Percentiles rank a stretch among this genome's conserved stretches.
Evolutionary conservation across 2,797 vertebrate species (phyloP).

Genomic region (Pteropus rufus): DNA sequence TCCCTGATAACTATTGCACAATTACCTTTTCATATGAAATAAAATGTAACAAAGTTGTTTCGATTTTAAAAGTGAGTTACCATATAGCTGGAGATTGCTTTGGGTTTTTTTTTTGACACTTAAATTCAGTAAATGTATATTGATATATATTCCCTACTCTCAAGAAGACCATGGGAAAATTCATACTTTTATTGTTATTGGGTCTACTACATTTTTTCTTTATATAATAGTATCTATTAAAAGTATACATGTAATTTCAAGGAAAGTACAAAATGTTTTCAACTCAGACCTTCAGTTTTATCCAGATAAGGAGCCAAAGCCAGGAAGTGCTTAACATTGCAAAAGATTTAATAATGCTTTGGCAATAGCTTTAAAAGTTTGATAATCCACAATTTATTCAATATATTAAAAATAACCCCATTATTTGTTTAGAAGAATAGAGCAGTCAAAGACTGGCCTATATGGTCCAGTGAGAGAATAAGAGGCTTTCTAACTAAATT

Average conservation of each 20-base stretch:
- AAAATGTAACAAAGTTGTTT: constrained; percentile 29
- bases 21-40: constrained; percentile 47
- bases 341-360: constrained; percentile 27
- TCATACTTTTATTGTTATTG: background rate
- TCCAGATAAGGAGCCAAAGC: background rate
- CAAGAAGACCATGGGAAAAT: background rate
- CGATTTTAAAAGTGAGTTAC: constrained; percentile 24
- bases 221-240: background rate
- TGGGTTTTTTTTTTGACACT: background rate
- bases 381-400: background rate
- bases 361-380: background rate
- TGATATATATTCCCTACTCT: background rate
- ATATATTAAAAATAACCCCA: constrained; percentile 7
- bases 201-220: background rate
- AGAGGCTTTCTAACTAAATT: background rate
- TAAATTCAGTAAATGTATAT: constrained; percentile 25
- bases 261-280: constrained; percentile 26
- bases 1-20: background rate
- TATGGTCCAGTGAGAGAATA: background rate
- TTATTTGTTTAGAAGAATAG: background rate
- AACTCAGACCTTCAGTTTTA: constrained; percentile 18
- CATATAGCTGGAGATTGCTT: background rate
- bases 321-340: background rate
- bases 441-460: background rate
- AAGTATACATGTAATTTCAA: background rate